phyloP scores from a whole-genome alignment of 2,888 invertebrate genomes.

The Teleiodes luculella region DNA sequence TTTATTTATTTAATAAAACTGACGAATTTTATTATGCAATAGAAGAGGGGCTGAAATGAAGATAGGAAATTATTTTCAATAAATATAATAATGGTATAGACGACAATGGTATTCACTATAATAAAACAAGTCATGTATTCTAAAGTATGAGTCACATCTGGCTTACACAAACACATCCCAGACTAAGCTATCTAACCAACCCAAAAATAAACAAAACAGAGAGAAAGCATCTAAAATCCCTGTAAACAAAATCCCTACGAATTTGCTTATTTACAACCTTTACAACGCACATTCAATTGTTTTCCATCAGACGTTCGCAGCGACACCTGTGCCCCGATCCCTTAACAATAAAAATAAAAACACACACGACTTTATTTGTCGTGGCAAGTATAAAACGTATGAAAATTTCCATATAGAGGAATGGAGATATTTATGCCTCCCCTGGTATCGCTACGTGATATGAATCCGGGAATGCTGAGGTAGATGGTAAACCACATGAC shows the following conservation, averaged over 20 bases:
- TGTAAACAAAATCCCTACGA: not conserved
- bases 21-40: no score
- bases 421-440: constrained; percentile 68
- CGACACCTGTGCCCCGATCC: constrained; percentile 49
- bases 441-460: constrained; percentile 67
- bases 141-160: not conserved
- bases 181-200: not conserved
- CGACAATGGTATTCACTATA: no score
- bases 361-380: constrained; percentile 41
- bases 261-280: constrained; percentile 11
- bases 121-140: no score
- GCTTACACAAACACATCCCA: not conserved
- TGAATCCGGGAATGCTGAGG: constrained; percentile 42
- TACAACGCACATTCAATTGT: constrained; percentile 8
- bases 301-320: constrained; percentile 8
- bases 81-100: no score
- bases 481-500: constrained; percentile 34
- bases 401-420: constrained; percentile 70
- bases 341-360: constrained; percentile 62
- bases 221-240: not conserved
- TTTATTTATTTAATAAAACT: no score
- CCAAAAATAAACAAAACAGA: not conserved
- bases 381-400: constrained; percentile 51
- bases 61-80: no score
- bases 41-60: no score